Evolutionary conservation across 1,140 invertebrate genomes (phyloP).

Genomic region (Trigoniulus corallinus): DNA sequence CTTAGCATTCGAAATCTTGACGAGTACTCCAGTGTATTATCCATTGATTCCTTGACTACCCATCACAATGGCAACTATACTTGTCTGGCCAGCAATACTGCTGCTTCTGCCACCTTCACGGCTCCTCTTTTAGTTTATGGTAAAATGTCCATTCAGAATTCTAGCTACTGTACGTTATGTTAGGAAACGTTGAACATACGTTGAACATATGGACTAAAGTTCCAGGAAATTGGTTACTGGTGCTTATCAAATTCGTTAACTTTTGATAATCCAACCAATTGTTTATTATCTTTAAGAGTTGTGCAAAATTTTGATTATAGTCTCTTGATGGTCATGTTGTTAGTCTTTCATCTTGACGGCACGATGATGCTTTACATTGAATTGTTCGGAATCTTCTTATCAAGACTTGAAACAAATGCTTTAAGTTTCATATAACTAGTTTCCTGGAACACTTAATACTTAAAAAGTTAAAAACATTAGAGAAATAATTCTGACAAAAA

Average conservation of each 20-base stretch:
- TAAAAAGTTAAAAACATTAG: constrained; percentile 14
- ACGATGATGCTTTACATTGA: too few relatives aligned
- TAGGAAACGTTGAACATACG: constrained; percentile 10
- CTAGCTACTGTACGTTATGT: not conserved
- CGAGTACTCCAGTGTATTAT: constrained; percentile 12
- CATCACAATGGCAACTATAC: constrained; percentile 40
- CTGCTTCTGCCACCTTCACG: constrained; percentile 58
- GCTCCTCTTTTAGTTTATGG: constrained; percentile 54
- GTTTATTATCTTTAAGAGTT: not conserved
- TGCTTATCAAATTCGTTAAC: constrained; percentile 19
- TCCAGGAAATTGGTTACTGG: constrained; percentile 29
- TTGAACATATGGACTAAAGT: constrained; percentile 27
- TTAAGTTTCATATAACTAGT: too few relatives aligned
- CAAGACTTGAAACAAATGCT: too few relatives aligned
- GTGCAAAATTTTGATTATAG: constrained; percentile 16
- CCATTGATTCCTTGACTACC: constrained; percentile 9
- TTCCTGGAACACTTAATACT: not conserved
- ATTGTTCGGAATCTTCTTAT: too few relatives aligned
- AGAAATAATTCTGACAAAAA: constrained; percentile 18
- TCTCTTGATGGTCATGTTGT: too few relatives aligned
- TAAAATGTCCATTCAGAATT: constrained; percentile 17
- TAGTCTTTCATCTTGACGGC: too few relatives aligned
- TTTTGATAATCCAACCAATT: constrained; percentile 10
- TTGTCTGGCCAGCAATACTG: constrained; percentile 59
- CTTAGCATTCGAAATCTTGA: constrained; percentile 22